Evolutionary conservation across 2,113 vertebrate genomes (phyloP).

Genomic region (Apeltes quadracus): DNA sequence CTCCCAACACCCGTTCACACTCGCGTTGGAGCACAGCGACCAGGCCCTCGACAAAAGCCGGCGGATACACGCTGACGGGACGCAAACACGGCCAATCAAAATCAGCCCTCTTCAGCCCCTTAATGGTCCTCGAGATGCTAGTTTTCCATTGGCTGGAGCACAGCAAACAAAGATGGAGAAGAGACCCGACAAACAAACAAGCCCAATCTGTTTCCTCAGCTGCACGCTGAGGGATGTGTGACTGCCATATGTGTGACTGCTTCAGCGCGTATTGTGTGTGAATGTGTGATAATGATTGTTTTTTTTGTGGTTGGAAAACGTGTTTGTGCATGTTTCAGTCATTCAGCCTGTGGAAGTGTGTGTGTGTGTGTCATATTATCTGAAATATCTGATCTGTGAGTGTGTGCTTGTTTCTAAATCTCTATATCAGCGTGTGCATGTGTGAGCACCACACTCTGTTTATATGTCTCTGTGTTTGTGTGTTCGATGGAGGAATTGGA

Average conservation of each 20-base stretch:
- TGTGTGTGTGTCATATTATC: not conserved
- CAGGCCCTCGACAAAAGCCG: slow-evolving; percentile 6
- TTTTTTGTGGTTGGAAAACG: slow-evolving; percentile 2
- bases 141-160: slow-evolving; percentile 72
- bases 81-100: slow-evolving; percentile 47
- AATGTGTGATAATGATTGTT: slow-evolving; percentile 25
- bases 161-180: slow-evolving; percentile 70
- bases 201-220: slow-evolving; percentile 76
- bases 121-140: slow-evolving; percentile 71
- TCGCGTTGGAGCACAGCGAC: slow-evolving; percentile 53
- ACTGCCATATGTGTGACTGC: slow-evolving; percentile 41
- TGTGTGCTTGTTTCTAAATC: slow-evolving; percentile 8
- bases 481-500: slow-evolving; percentile 48
- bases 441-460: slow-evolving; percentile 7
- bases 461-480: slow-evolving; percentile 29
- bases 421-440: slow-evolving; percentile 5
- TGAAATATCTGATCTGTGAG: not conserved
- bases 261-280: slow-evolving; percentile 7
- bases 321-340: not conserved
- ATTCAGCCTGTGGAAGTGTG: not conserved
- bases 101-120: slow-evolving; percentile 63
- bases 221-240: slow-evolving; percentile 48
- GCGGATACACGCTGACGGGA: slow-evolving; percentile 4
- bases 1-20: slow-evolving; percentile 35
- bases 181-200: slow-evolving; percentile 69